Conservation (phyloP, 2,797 vertebrate species). For the Acrossocheilus fasciatus region DNA sequence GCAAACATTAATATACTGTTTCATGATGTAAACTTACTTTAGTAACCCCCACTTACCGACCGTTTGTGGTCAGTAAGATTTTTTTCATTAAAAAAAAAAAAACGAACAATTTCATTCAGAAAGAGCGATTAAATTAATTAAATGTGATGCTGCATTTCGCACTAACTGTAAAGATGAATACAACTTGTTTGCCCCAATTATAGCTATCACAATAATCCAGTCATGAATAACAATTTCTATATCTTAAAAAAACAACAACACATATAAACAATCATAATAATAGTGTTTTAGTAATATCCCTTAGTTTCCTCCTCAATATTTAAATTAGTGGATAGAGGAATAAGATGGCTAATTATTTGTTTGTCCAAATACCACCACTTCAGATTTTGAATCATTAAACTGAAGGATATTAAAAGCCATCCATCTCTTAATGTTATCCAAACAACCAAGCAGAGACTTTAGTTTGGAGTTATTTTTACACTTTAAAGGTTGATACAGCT, state of each 20-base stretch:
- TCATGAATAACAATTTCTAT: neutral
- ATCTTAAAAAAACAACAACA: neutral
- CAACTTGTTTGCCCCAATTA: neutral
- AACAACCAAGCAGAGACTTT: neutral
- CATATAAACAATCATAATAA: neutral
- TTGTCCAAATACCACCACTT: neutral
- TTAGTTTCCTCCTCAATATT: neutral
- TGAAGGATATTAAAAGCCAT: neutral
- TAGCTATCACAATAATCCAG: neutral
- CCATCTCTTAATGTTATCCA: neutral
- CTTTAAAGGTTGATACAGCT: neutral
- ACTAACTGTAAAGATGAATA: neutral
- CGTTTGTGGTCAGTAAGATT: too few species aligned
- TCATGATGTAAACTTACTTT: too few species aligned
- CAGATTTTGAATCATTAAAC: neutral
- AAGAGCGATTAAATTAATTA: neutral
- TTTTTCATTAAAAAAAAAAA: neutral
- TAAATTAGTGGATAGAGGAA: too few species aligned
- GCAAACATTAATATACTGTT: too few species aligned
- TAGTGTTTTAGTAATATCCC: neutral
- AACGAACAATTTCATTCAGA: neutral
- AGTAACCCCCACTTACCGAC: too few species aligned
- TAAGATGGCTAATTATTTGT: neutral
- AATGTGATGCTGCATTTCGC: neutral
- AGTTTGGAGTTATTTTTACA: conserved; percentile 1